These are phyloP conservation scores for Paratrypauchen microcephalus DNA, from an alignment of 2,797 vertebrate genomes.

Conservation along the genomic window DNA sequence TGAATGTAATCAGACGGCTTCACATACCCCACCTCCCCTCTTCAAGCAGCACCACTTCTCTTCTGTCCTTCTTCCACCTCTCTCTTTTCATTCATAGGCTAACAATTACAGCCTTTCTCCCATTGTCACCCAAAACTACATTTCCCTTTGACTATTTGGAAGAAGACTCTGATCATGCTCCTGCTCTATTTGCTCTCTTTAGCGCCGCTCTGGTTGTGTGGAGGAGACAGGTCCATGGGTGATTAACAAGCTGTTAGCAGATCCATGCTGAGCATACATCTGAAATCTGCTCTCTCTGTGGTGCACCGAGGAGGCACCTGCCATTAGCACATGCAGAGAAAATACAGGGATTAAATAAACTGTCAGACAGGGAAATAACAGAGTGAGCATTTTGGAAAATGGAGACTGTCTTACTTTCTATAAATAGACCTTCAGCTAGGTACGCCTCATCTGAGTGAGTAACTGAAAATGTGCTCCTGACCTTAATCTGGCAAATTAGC, in stretches of 20 bases:
- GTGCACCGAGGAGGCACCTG: not conserved
- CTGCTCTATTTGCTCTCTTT: conserved; percentile 36
- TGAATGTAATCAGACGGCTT: too few relatives aligned
- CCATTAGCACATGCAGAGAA: not conserved
- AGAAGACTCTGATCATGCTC: conserved; percentile 31
- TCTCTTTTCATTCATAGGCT: too few relatives aligned
- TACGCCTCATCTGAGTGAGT: too few relatives aligned
- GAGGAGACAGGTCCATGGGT: conserved; percentile 26
- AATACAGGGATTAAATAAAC: not conserved
- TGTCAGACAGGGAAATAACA: not conserved
- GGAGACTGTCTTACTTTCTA: not conserved
- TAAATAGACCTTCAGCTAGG: too few relatives aligned
- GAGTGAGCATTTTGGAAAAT: not conserved
- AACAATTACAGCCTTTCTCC: not conserved
- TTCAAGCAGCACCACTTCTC: too few relatives aligned
- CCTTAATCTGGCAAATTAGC: too few relatives aligned
- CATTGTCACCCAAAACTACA: not conserved
- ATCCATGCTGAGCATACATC: conserved; percentile 31
- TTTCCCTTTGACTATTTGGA: conserved; percentile 24
- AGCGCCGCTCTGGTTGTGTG: conserved; percentile 23
- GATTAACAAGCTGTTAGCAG: conserved; percentile 37
- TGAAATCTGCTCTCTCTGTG: conserved; percentile 2
- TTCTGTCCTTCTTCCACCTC: too few relatives aligned
- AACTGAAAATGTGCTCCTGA: too few relatives aligned
- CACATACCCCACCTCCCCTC: too few relatives aligned